Evolutionary conservation across 2,113 vertebrate species (phyloP).

Genomic region (Chelonoidis abingdonii): DNA sequence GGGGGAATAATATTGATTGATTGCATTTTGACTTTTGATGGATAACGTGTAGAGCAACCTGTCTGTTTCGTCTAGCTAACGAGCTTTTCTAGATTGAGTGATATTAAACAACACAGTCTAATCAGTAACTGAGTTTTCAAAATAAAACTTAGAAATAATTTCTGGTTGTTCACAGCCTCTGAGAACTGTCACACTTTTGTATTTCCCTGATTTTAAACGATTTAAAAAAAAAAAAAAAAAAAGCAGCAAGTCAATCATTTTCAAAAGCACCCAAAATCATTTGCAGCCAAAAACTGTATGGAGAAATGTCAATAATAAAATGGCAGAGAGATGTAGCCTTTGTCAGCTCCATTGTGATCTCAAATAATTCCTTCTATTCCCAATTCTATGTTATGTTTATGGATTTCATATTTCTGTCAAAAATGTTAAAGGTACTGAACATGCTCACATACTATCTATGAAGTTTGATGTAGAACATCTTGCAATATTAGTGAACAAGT

Average conservation of each 20-base stretch:
- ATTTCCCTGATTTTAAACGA: conserved; percentile 10
- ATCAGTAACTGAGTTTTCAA: neutral
- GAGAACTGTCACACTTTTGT: neutral
- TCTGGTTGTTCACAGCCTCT: neutral
- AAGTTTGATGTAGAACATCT: neutral
- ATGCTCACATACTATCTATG: neutral
- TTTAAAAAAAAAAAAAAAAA: too few species aligned
- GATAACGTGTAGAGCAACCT: neutral
- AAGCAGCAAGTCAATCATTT: conserved; percentile 5
- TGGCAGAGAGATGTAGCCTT: neutral
- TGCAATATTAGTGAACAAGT: rapidly evolving
- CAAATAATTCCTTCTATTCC: neutral
- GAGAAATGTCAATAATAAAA: neutral
- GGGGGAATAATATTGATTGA: neutral
- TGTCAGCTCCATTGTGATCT: neutral
- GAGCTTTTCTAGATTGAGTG: neutral
- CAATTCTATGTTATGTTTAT: neutral
- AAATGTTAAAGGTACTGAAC: neutral
- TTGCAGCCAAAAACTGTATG: neutral
- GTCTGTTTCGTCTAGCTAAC: neutral
- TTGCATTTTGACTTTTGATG: conserved; percentile 27
- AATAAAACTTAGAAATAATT: conserved; percentile 11
- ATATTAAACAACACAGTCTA: neutral
- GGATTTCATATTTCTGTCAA: neutral
- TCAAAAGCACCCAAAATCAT: neutral